Base-by-base conservation (phyloP, 2,888 invertebrate species). In the Pterostichus madidus region DNA sequence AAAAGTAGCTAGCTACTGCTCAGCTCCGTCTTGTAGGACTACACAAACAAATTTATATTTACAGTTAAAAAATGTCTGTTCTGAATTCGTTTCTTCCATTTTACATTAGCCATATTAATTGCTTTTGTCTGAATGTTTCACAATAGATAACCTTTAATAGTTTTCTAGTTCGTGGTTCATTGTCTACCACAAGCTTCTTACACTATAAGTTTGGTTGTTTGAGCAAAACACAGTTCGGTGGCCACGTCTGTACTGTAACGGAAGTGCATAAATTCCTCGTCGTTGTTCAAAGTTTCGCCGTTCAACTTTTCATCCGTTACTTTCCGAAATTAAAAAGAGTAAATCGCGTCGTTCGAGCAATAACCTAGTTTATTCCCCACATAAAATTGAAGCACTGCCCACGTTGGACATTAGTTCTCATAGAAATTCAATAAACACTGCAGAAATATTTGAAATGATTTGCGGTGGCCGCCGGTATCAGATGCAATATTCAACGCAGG, bases 391-490 rank as follows among this genome's bases (percentile, higher is more conserved):
- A 46, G 53, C 35, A 81, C 64, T 32, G 49, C 17, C 53, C 17
- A 8, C 8, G 46, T 24, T 56, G 75, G 13, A 44, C 75, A 75
- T 81, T 81, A 81, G 44, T 75, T 82, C 75, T 61, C 76, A 82
- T 82, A 75, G 49, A 82, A 82, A 82, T 82, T 82, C 82, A 82
- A 82, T 82, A 82, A 76, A 82, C 82, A 76, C 24, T 59, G 59
- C 76, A 76, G 61, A 75, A 76, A 82, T 82, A 75, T 75, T 82
- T 82, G 75, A 82, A 61, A 82, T 82, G 75, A 76, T 82, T 75
- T 75, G 61, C 82, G 68, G 68, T 46, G 49, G 59, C 11, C 39
- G 39, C 6, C 39, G 39, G 8, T 6, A 8, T 39, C 39, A 17
- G 15, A 71, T 49, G 46, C 44, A 44, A 17, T 71, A 59, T 68